phyloP scores from a whole-genome alignment of 2,113 vertebrate genomes.

The Orientallactaga bullata region DNA sequence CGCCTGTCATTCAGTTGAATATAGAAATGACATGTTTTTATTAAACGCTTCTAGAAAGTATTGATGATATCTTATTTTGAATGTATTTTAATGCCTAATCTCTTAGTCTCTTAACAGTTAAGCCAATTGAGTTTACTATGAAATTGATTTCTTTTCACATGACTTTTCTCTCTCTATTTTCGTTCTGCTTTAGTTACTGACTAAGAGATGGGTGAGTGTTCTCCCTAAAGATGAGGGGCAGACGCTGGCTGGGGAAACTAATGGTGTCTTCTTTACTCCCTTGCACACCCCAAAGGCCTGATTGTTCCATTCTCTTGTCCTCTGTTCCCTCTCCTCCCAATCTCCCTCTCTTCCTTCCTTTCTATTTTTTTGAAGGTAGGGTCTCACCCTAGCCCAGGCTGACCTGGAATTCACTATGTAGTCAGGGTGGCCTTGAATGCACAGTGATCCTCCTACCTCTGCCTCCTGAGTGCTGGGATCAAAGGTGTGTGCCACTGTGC shows the following conservation, averaged over 20 bases:
- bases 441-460: too few relatives aligned
- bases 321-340: not conserved
- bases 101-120: conserved; percentile 28
- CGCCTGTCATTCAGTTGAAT: conserved; percentile 35
- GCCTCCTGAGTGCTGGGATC: too few relatives aligned
- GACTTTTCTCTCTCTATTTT: conserved; percentile 60
- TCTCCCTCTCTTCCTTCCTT: not conserved
- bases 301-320: not conserved
- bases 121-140: conserved; percentile 9
- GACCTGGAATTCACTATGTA: too few relatives aligned
- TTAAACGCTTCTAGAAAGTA: conserved; percentile 39
- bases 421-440: too few relatives aligned
- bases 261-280: not conserved
- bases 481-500: too few relatives aligned
- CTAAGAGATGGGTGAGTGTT: conserved; percentile 66
- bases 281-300: not conserved
- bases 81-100: conserved; percentile 37
- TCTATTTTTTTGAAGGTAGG: not conserved
- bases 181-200: conserved; percentile 46
- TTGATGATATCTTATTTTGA: conserved; percentile 15
- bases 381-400: too few relatives aligned
- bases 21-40: conserved; percentile 13
- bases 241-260: not conserved
- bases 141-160: conserved; percentile 45
- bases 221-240: conserved; percentile 45